Percentiles rank a stretch among this genome's conserved stretches.
These are phyloP conservation scores for Globodera ellingtonae DNA, from an alignment of 1,140 invertebrate genomes.

Conservation along the genomic window DNA sequence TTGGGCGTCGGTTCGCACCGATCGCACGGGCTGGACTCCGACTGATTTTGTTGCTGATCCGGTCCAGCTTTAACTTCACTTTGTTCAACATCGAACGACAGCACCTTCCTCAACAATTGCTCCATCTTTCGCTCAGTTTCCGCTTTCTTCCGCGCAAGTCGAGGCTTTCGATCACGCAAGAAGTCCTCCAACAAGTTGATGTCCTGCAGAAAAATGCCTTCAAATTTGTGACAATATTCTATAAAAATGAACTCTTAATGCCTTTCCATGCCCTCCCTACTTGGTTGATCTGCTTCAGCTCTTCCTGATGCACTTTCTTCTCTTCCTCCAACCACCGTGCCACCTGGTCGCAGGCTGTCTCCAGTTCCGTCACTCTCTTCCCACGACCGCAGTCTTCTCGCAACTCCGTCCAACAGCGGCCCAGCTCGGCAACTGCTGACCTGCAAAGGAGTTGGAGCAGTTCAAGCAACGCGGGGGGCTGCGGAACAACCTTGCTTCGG, in stretches of 20 bases:
- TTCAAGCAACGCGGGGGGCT: no score
- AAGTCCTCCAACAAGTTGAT: neutral
- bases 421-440: neutral
- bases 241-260: neutral
- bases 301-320: slow-evolving; percentile 24
- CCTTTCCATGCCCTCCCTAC: neutral
- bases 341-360: slow-evolving; percentile 6
- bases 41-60: neutral
- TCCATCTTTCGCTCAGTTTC: neutral
- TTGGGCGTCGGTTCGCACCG: no score
- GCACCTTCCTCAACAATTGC: neutral
- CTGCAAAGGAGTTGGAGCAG: neutral
- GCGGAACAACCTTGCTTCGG: neutral
- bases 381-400: neutral
- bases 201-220: neutral
- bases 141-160: neutral
- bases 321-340: slow-evolving; percentile 14
- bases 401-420: neutral
- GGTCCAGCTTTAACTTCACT: neutral
- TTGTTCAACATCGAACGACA: neutral
- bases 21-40: no score
- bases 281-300: slow-evolving; percentile 29
- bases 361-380: neutral
- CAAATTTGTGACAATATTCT: no score
- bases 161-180: neutral